Base-by-base conservation (phyloP, 2,113 vertebrate species). In the Sprattus sprattus region DNA sequence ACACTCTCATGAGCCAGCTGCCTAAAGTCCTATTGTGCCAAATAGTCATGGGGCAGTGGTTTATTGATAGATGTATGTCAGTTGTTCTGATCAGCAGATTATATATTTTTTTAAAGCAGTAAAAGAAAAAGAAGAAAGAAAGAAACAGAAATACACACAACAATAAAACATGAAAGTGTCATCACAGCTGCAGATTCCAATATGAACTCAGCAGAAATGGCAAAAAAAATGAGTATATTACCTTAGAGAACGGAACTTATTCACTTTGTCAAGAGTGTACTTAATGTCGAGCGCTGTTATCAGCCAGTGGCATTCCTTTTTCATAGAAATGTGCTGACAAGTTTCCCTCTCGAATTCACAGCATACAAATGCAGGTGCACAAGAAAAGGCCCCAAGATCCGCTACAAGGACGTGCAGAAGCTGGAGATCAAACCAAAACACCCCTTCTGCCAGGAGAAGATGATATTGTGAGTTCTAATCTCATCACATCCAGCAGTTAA, bases 331-430 rank as follows among this genome's bases (percentile, higher is more conserved):
- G 20, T 39, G 67, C 28, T 32, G 28, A 71, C 50, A 57, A 60
- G 45, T 46, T 57, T 20, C 20, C 28, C 25, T 75, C 47, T 46
- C 82, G 11, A 50, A 47, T 87, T 91, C 20, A 25, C 94, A 99
- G 98, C 97, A 4, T 98, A 98, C 90, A 99, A 99, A 94, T 99
- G 98, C 95, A 97, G 97, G 85, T 99, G 98, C 88, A 98, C 97
- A 81, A 95, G 98, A 81, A 99, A 99, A 94, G 97, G 98, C 52
- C 98, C 98, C 64, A 99, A 99, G 95, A 99, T 99, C 90, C 94
- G 97, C 84, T 99, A 98, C 92, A 98, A 97, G 93, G 97, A 99
- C 0, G 98, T 99, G 1, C 96, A 98, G 93, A 99, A 99, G 93
- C 95, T 99, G 94, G 98, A 99, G 94, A 95, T 98, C 89, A 99